A percentile compares a stretch with the other conserved stretches of the same genome.
These are phyloP conservation scores for Procapra przewalskii DNA, from an alignment of 2,113 vertebrate genomes.

Conservation along the genomic window DNA sequence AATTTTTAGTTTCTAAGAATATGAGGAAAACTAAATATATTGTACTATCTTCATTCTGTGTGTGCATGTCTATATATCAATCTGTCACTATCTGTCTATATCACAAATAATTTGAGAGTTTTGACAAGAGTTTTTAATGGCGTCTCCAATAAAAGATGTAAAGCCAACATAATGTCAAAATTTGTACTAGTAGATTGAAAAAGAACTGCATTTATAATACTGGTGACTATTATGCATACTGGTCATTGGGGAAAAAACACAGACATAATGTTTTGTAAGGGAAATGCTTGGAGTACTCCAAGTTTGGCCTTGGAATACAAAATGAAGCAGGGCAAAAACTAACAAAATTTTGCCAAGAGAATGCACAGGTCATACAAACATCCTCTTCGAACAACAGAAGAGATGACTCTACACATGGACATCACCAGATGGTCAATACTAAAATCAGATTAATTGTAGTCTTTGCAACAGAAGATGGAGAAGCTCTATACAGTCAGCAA, in stretches of 20 bases:
- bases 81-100: background rate
- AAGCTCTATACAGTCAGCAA: background rate
- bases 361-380: background rate
- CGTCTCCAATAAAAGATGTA: background rate
- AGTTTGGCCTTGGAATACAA: background rate
- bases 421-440: background rate
- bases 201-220: background rate
- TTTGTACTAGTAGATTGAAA: background rate
- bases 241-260: background rate
- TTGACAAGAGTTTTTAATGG: background rate
- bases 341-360: background rate
- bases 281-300: background rate
- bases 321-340: background rate
- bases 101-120: background rate
- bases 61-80: background rate
- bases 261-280: background rate
- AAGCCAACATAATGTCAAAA: background rate
- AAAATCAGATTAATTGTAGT: background rate
- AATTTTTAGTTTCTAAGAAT: background rate
- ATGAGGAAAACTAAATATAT: background rate
- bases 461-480: background rate
- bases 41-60: background rate
- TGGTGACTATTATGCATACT: background rate
- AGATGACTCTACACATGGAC: background rate
- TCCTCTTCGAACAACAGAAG: background rate